These are phyloP conservation scores for Celastrina argiolus DNA, from an alignment of 2,888 invertebrate genomes.

Conservation along the genomic window DNA sequence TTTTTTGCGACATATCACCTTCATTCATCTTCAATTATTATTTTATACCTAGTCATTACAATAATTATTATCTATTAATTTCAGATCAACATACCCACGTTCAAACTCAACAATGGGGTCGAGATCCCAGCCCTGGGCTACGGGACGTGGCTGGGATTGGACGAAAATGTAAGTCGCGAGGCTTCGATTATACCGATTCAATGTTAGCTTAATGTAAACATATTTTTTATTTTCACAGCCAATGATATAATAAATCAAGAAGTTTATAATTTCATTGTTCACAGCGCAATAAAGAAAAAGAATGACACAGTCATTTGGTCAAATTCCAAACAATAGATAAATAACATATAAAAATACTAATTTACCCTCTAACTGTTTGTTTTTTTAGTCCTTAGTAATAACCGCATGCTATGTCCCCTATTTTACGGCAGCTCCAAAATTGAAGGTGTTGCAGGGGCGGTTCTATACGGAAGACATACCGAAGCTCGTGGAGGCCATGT, in stretches of 20 bases:
- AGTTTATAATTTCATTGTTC: too few relatives aligned
- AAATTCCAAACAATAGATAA: too few relatives aligned
- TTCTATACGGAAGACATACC: constrained; percentile 43
- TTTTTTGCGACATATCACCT: too few relatives aligned
- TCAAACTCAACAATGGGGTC: constrained; percentile 55
- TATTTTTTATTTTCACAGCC: too few relatives aligned
- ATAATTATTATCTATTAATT: constrained; percentile 24
- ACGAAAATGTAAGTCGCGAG: constrained; percentile 41
- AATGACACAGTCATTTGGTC: too few relatives aligned
- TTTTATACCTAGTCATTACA: not conserved
- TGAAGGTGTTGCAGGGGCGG: constrained; percentile 39
- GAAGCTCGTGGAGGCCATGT: constrained; percentile 75
- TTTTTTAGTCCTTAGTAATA: too few relatives aligned
- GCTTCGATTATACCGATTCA: not conserved
- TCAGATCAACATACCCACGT: constrained; percentile 55
- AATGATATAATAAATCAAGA: too few relatives aligned
- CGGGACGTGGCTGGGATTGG: constrained; percentile 59
- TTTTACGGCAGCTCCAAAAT: not conserved
- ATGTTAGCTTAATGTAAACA: too few relatives aligned
- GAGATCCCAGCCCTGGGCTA: constrained; percentile 57
- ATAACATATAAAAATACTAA: too few relatives aligned
- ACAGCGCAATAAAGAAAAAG: too few relatives aligned
- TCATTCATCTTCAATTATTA: not conserved
- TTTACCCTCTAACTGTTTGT: too few relatives aligned
- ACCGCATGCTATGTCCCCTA: too few relatives aligned